Base-by-base conservation (phyloP, 2,113 vertebrate genomes). In the Capreolus pygargus region DNA sequence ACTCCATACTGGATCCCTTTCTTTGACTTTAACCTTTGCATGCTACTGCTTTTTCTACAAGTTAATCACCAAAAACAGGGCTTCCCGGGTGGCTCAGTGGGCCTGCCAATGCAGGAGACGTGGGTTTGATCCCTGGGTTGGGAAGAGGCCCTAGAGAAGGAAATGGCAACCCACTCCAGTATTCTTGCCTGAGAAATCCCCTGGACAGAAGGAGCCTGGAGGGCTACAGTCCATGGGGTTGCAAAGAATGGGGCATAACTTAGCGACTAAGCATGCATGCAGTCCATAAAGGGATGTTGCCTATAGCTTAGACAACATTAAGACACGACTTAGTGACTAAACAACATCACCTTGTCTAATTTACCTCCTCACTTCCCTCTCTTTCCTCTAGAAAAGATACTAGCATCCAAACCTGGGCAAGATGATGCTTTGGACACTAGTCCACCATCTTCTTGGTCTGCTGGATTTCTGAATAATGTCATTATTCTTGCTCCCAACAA, bases 231-330 rank as follows among this genome's bases (percentile, higher is more conserved):
- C n/a, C n/a, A 70, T 23, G n/a, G n/a, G 67, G 19, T 39, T 5
- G 19, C 67, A 39, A 70, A 70, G n/a, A 5, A 4, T 21, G 4
- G 19, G 64, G 23, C 64, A 70, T 23, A 19, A 70, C n/a, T 39
- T 39, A 70, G 67, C 1, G 0, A 70, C n/a, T 70, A 39, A 39
- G n/a, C 67, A 39, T 23, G 5, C n/a, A 39, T 0, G 0, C 67
- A 70, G 1, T 39, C 10, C 19, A n/a, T 70, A 70, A 79, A 6
- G 15, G 27, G 43, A 79, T 33, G 76, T 19, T 79, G 28, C 45
- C 45, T 79, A 19, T 33, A 50, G 43, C 43, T 79, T 79, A 13
- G 67, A 39, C n/a, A 39, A 39, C 10, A 12, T 70, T 70, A 70
- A 70, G n/a, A 39, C n/a, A 13, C 1, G 2, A 23, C n/a, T 70